Evolutionary conservation across 2,113 vertebrate genomes (phyloP).

Genomic region (Paramisgurnus dabryanus): DNA sequence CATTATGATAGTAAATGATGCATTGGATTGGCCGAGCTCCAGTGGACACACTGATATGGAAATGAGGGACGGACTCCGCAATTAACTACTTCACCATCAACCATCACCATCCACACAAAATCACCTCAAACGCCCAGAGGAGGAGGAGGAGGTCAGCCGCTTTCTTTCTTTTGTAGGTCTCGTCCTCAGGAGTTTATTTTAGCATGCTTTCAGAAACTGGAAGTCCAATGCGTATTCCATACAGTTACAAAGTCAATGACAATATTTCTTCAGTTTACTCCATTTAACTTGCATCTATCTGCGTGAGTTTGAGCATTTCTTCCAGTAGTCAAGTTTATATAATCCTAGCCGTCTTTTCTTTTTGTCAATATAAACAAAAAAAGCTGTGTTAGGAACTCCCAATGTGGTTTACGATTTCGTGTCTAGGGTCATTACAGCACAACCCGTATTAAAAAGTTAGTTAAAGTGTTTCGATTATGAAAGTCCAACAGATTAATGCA

Average conservation of each 20-base stretch:
- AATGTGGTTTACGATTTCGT: background rate
- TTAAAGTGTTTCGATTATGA: background rate
- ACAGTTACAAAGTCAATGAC: constrained; percentile 1
- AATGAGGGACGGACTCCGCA: constrained; percentile 92
- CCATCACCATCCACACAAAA: constrained; percentile 71
- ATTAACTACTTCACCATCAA: constrained; percentile 87
- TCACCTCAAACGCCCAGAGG: constrained; percentile 76
- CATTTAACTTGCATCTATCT: background rate
- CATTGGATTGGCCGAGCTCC: constrained; percentile 88
- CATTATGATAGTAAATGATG: constrained; percentile 98
- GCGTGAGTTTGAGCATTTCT: background rate
- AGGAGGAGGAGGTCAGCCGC: constrained; percentile 70
- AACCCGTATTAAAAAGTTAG: background rate
- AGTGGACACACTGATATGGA: constrained; percentile 91
- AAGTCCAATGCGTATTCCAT: constrained; percentile 32
- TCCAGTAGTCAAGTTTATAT: background rate
- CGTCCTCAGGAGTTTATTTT: constrained; percentile 26
- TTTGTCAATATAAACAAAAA: background rate
- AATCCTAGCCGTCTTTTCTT: background rate
- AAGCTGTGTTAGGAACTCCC: background rate
- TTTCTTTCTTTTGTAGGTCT: constrained; percentile 56
- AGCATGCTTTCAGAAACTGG: background rate
- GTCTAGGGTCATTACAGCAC: too few relatives aligned
- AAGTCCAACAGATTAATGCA: background rate
- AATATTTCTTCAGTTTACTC: background rate